Evolutionary conservation across 53 echinoderm and acorn worm species (phyloP), one percentile per base, ranked within the genome.

Genomic region (Antedon mediterranea): DNA sequence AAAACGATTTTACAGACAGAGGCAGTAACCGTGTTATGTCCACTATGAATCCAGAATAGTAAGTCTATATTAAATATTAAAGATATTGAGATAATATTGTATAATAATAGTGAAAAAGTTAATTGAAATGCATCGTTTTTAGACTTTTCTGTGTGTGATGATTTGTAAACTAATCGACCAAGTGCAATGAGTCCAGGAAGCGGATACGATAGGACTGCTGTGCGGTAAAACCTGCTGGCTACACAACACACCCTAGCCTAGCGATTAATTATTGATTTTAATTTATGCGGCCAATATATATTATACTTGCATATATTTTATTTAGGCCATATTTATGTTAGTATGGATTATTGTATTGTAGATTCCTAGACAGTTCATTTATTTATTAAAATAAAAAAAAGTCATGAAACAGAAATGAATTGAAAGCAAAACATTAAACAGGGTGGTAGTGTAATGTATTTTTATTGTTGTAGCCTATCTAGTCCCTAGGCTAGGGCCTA

Each of bases 31-130:
- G 82, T 89, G 88, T 74, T 84, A 91, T 95, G 91, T 95, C 89
- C 82, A 95, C 85, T 87, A 95, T 95, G 95, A 95, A 95, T 91
- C 95, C 95, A 79, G 91, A 91, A 86, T 95, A 95, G 95, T 95
- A 91, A 95, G 95, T 95, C 78, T 80, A 78, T 71, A 73, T 33
- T 72, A 34, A 0, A 80, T 9, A 32, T 57, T 57, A 57, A 2
- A 57, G 23, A 57, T 57, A 23, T 57, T 18, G 23, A 57, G 57
- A 23, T 18, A 57, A 57, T 57, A 57, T 57, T 13, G 9, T 8
- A 57, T 6, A 57, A 57, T 57, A 18, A 37, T 57, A 57, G 57
- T 57, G 15, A 23, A 57, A 23, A 57, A 23, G 7, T 57, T 3
- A 6, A 2, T 57, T 23, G 57, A 57, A 57, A 57, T 26, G 4